These are phyloP conservation scores for Aix galericulata DNA, from an alignment of 2,113 vertebrate genomes.

Conservation along the genomic window DNA sequence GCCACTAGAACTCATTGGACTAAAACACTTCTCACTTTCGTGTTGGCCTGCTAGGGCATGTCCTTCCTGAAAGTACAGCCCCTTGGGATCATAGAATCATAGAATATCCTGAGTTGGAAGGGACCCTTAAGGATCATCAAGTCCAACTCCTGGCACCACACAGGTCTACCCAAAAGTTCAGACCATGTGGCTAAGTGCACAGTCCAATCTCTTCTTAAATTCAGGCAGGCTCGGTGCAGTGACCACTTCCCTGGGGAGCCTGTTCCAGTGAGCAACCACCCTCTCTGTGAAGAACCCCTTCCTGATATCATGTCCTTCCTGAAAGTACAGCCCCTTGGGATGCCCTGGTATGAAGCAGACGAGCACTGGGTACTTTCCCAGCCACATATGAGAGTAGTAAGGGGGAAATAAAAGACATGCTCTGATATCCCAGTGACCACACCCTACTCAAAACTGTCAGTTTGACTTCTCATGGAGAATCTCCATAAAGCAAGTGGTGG, in stretches of 20 bases:
- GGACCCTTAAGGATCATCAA: too few relatives aligned
- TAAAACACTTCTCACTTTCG: background rate
- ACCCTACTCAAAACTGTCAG: background rate
- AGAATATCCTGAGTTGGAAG: too few relatives aligned
- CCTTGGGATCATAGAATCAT: too few relatives aligned
- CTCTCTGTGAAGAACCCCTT: too few relatives aligned
- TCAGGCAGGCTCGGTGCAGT: too few relatives aligned
- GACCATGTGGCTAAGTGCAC: too few relatives aligned
- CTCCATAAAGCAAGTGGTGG: background rate
- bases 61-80: background rate
- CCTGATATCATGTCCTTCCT: background rate
- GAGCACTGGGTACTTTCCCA: background rate
- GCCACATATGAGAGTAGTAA: rapidly evolving
- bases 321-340: background rate
- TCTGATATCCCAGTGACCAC: background rate
- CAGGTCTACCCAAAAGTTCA: too few relatives aligned
- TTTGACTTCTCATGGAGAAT: background rate
- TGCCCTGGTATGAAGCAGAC: background rate
- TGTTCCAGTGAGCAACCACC: too few relatives aligned
- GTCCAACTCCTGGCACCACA: too few relatives aligned
- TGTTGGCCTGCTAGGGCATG: background rate
- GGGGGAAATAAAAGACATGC: background rate
- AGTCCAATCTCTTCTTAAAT: too few relatives aligned
- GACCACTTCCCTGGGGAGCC: too few relatives aligned
- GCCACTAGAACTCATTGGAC: background rate